Evolutionary conservation across 2,888 invertebrate species (phyloP).

Genomic region (Muscina levida): DNA sequence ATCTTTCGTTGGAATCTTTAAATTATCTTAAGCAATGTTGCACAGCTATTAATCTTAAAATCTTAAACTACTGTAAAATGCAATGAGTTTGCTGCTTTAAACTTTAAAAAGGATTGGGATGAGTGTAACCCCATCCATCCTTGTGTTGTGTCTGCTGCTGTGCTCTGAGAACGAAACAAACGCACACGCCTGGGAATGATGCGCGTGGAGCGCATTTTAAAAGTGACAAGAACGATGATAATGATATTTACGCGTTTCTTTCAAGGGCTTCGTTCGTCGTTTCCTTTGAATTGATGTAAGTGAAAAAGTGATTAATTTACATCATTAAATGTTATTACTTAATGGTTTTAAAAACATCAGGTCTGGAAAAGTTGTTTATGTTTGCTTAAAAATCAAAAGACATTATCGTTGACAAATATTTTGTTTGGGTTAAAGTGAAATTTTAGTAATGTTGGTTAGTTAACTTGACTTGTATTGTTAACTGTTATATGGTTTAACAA

Average conservation of each 20-base stretch:
- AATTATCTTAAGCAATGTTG: constrained; percentile 60
- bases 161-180: background rate
- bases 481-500: too few species aligned
- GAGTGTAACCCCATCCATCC: too few species aligned
- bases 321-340: constrained; percentile 35
- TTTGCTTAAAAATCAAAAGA: too few species aligned
- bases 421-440: too few species aligned
- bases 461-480: too few species aligned
- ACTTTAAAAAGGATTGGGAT: constrained; percentile 25
- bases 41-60: constrained; percentile 62
- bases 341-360: constrained; percentile 16
- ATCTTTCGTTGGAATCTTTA: constrained; percentile 60
- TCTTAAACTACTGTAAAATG: constrained; percentile 54
- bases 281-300: background rate
- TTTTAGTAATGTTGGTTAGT: too few species aligned
- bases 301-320: constrained; percentile 34
- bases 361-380: background rate
- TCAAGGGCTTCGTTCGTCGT: too few species aligned
- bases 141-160: background rate
- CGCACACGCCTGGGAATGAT: constrained; percentile 3
- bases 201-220: constrained; percentile 19
- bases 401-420: too few species aligned
- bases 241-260: constrained; percentile 55
- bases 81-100: background rate
- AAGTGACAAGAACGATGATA: constrained; percentile 56